phyloP scores from a whole-genome alignment of 2,797 vertebrate species.

The Tapirus indicus region DNA sequence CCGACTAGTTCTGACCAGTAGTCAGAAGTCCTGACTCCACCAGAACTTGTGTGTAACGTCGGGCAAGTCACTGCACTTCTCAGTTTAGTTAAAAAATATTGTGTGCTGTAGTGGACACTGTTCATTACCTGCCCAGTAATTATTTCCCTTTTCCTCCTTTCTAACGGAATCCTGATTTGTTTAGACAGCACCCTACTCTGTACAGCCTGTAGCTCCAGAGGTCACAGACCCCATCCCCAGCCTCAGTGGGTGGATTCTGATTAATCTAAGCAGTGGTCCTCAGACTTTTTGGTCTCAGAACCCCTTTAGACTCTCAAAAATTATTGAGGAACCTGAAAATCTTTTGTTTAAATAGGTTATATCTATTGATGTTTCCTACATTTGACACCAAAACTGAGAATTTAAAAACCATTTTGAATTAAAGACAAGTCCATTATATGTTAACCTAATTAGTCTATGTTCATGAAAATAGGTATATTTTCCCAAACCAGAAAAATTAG shows the following conservation, averaged over 20 bases:
- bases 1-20: neutral
- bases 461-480: neutral
- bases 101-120: neutral
- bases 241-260: neutral
- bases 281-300: neutral
- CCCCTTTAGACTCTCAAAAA: neutral
- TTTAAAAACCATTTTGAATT: neutral
- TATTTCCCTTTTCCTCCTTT: neutral
- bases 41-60: neutral
- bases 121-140: neutral
- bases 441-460: neutral
- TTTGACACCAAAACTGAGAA: slow-evolving; percentile 4
- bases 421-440: neutral
- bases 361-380: neutral
- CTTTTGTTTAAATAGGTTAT: neutral
- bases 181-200: neutral
- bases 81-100: neutral
- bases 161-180: neutral
- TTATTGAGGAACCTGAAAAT: neutral
- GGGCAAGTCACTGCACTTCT: neutral
- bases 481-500: neutral
- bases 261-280: neutral
- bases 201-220: neutral
- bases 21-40: neutral
- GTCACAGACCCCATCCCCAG: neutral